These are phyloP conservation scores for Clusia tigrina DNA, from an alignment of 2,888 invertebrate species.

Conservation along the genomic window DNA sequence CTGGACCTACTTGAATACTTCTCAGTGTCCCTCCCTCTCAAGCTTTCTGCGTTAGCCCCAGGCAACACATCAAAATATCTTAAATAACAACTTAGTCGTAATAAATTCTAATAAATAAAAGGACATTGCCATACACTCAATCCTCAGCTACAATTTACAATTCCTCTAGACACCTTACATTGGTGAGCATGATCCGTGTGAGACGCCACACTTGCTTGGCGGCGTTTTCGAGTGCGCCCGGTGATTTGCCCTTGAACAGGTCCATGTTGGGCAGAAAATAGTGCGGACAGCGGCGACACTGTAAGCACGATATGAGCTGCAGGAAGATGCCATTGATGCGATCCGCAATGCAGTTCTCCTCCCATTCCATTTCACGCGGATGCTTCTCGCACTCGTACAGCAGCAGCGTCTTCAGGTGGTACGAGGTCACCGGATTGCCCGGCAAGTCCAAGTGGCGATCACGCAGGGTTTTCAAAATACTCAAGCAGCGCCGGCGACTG, in stretches of 20 bases:
- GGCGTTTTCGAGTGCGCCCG: conserved; percentile 89
- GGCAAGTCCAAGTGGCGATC: conserved; percentile 90
- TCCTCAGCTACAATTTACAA: conserved; percentile 67
- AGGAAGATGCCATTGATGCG: conserved; percentile 93
- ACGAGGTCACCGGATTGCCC: conserved; percentile 89
- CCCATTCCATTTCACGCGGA: conserved; percentile 93
- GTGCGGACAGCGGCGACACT: conserved; percentile 94
- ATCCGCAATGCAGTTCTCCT: conserved; percentile 90
- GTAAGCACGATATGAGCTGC: conserved; percentile 93
- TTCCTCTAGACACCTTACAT: conserved; percentile 89
- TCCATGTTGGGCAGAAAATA: conserved; percentile 95
- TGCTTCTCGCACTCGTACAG: conserved; percentile 97
- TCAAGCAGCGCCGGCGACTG: conserved; percentile 85
- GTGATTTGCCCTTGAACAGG: conserved; percentile 91
- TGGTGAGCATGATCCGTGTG: conserved; percentile 90
- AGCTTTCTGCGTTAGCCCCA: too few species aligned
- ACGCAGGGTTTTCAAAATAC: conserved; percentile 88
- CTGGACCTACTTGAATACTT: too few species aligned
- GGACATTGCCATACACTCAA: background rate
- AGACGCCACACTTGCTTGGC: conserved; percentile 94
- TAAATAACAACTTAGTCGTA: background rate
- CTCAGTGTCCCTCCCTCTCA: too few species aligned
- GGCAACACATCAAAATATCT: too few species aligned
- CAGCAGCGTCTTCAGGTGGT: conserved; percentile 89
- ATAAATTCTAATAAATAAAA: background rate